Percentiles rank a stretch among this genome's conserved stretches.
Conservation (phyloP, 2,888 invertebrate genomes). For the Calameuta idolon region DNA sequence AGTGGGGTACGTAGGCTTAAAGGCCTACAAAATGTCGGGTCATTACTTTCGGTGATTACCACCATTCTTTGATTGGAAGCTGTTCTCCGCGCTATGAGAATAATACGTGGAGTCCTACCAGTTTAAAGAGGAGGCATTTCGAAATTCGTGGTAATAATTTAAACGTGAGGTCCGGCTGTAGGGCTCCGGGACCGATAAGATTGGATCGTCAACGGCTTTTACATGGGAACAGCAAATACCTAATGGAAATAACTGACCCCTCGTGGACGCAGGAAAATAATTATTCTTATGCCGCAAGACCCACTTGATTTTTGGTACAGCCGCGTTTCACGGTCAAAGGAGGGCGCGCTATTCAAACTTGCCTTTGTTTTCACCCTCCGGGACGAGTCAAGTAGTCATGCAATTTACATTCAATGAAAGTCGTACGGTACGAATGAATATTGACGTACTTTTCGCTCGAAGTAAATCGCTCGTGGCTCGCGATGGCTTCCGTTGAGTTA, state of each 20-base stretch:
- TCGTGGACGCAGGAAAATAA: background rate
- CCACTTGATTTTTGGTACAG: background rate
- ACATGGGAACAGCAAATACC: slow-evolving; percentile 36
- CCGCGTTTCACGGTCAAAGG: background rate
- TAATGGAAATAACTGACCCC: background rate
- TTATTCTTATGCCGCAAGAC: slow-evolving; percentile 26
- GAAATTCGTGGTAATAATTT: slow-evolving; percentile 64
- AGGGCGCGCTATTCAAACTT: background rate
- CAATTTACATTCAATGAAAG: background rate
- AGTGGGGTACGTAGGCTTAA: slow-evolving; percentile 40
- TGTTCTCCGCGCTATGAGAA: slow-evolving; percentile 25
- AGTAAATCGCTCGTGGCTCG: background rate
- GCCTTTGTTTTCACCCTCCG: background rate
- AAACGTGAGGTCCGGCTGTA: slow-evolving; percentile 48
- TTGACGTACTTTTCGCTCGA: background rate
- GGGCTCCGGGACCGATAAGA: slow-evolving; percentile 62
- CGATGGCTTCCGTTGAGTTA: background rate
- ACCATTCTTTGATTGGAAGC: slow-evolving; percentile 53
- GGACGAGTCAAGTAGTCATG: background rate
- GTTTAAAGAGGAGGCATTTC: slow-evolving; percentile 34
- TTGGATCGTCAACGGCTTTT: slow-evolving; percentile 59
- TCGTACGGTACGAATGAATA: background rate
- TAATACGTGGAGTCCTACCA: slow-evolving; percentile 39
- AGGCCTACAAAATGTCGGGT: slow-evolving; percentile 46
- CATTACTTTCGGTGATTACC: slow-evolving; percentile 58